Conservation (phyloP, 1,140 invertebrate genomes). For the Colletes latitarsis region DNA sequence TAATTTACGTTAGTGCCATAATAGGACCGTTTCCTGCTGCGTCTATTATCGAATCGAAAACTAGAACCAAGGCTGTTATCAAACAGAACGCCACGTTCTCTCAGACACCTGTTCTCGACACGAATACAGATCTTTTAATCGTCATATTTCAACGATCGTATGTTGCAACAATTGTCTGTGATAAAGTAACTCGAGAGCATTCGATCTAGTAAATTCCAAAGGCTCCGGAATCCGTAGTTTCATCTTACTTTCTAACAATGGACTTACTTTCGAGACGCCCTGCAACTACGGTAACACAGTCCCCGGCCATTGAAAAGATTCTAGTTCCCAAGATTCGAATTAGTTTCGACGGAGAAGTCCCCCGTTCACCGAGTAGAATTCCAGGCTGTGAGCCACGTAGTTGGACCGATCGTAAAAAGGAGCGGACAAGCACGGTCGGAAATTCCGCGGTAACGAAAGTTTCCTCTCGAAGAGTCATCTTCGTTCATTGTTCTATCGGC, state of each 20-base stretch:
- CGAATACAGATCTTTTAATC: too few species aligned
- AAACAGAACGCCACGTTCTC: too few species aligned
- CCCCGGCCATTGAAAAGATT: neutral
- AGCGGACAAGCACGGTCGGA: neutral
- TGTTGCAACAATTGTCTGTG: too few species aligned
- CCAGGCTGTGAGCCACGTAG: neutral
- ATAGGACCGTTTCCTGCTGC: too few species aligned
- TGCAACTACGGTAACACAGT: neutral
- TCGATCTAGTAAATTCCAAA: too few species aligned
- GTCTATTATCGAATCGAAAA: too few species aligned
- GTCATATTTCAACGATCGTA: too few species aligned
- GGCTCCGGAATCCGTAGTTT: too few species aligned
- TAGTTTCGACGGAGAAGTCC: neutral
- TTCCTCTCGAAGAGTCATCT: constrained; percentile 45
- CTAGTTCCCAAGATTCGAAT: constrained; percentile 1
- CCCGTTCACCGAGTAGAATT: constrained; percentile 13
- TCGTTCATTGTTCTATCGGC: constrained; percentile 62
- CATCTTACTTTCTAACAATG: neutral
- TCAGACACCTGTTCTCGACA: too few species aligned
- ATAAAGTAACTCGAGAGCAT: too few species aligned
- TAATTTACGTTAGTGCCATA: too few species aligned
- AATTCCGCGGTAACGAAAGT: constrained; percentile 54
- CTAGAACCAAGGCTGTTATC: too few species aligned
- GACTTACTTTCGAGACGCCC: neutral
- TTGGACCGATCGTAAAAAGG: constrained; percentile 1